Percentiles rank a stretch among this genome's conserved stretches.
Evolutionary conservation across 2,888 invertebrate species (phyloP).

Genomic region (Deilephila elpenor): DNA sequence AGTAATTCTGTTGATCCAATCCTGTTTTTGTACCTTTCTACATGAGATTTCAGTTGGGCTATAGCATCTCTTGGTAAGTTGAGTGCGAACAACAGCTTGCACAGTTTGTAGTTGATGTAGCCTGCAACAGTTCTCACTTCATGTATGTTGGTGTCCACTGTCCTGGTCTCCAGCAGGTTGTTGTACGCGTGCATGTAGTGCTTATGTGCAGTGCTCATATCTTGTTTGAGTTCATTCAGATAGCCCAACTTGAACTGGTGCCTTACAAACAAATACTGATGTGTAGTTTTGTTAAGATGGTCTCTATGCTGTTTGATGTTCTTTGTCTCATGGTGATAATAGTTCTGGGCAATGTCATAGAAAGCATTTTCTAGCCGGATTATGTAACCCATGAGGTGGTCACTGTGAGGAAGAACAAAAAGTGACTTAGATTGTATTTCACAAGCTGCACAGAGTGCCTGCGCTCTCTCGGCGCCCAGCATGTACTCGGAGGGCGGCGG

Average conservation of each 20-base stretch:
- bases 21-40: slow-evolving; percentile 93
- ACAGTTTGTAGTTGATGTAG: slow-evolving; percentile 97
- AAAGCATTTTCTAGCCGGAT: slow-evolving; percentile 96
- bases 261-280: slow-evolving; percentile 95
- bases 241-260: slow-evolving; percentile 99
- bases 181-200: slow-evolving; percentile 96
- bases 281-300: slow-evolving; percentile 94
- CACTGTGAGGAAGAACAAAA: slow-evolving; percentile 95
- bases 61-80: slow-evolving; percentile 97
- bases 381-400: slow-evolving; percentile 91
- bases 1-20: slow-evolving; percentile 93
- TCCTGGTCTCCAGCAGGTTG: slow-evolving; percentile 93
- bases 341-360: slow-evolving; percentile 95
- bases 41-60: slow-evolving; percentile 95
- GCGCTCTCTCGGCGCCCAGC: slow-evolving; percentile 94
- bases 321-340: slow-evolving; percentile 95
- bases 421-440: slow-evolving; percentile 96
- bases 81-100: slow-evolving; percentile 94
- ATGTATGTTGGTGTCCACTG: slow-evolving; percentile 94
- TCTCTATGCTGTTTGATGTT: slow-evolving; percentile 95
- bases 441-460: slow-evolving; percentile 95
- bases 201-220: slow-evolving; percentile 93
- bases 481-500: slow-evolving; percentile 92
- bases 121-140: slow-evolving; percentile 98
- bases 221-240: slow-evolving; percentile 96